Base-by-base conservation (phyloP, 1,140 invertebrate species). In the Nylanderia fulva region DNA sequence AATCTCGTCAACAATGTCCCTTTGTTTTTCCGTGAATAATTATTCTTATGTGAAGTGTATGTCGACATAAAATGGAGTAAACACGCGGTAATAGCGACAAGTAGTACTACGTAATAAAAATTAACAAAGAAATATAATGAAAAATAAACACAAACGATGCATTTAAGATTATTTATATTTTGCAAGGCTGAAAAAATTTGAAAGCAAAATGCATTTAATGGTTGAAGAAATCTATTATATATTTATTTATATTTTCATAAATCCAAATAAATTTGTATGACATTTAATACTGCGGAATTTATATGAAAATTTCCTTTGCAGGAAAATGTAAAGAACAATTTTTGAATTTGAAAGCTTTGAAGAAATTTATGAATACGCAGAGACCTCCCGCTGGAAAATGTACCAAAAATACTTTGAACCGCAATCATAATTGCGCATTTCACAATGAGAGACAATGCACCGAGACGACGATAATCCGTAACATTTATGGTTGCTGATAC, bases 401-500 rank as follows among this genome's bases (percentile, higher is more conserved):
- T 13, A 75, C 21, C 9, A 7, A 13, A 60, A 29, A 27, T 24
- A 15, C 8, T 42, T 63, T 42, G 15, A 60, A 24, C 11, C 2
- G 29, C 36, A 39, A 42, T 29, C 29, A 36, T 15, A 72, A 72
- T 72, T 21, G 45, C n/a, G n/a, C 52, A n/a, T 18, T 21, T 36
- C 52, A 8, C 33, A 9, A 45, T 75, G 45, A 27, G 4, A 24
- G 63, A 68, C 29, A 39, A 27, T 48, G 29, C 42, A 42, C 24
- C 39, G n/a, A n/a, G 39, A 24, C 60, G 42, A 54, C 45, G 15
- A 18, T 79, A 79, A 68, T 79, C 42, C 45, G 6, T 27, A 15
- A 42, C 61, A 66, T 29, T 79, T 79, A 66, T 39, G 21, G 8
- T 21, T 3, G 29, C 39, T 80, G 77, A 80, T 58, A 71, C 11